Conservation (phyloP, 1,140 invertebrate species). For the Hermatobates lingyangjiaoensis region DNA sequence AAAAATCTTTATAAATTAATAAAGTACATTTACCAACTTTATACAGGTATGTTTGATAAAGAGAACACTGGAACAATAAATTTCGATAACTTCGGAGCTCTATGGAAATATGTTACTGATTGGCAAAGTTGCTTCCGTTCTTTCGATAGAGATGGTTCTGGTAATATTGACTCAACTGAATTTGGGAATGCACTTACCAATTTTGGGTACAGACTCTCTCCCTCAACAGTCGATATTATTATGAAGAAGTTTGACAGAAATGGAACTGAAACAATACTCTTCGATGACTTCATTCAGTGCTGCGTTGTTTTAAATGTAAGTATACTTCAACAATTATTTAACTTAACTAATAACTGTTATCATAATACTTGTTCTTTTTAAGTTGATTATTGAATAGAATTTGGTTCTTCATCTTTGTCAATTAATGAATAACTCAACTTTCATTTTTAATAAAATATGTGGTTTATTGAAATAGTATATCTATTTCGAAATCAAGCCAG, state of each 20-base stretch:
- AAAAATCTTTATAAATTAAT: no score
- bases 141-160: conserved; percentile 86
- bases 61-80: conserved; percentile 76
- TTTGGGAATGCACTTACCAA: conserved; percentile 71
- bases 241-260: conserved; percentile 85
- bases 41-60: conserved; percentile 73
- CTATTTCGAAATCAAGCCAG: no score
- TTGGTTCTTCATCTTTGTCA: no score
- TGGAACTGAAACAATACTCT: conserved; percentile 71
- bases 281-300: conserved; percentile 98
- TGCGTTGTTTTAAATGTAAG: conserved; percentile 84
- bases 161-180: conserved; percentile 85
- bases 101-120: conserved; percentile 98
- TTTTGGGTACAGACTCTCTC: conserved; percentile 86
- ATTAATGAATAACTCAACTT: no score
- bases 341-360: no score
- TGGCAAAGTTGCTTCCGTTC: conserved; percentile 92
- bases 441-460: no score
- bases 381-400: no score
- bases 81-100: conserved; percentile 83
- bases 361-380: no score
- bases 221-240: conserved; percentile 59
- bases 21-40: no score
- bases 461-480: no score
- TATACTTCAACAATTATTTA: no score